Conservation (phyloP, 2,888 invertebrate genomes). For the Melipona bicolor region DNA sequence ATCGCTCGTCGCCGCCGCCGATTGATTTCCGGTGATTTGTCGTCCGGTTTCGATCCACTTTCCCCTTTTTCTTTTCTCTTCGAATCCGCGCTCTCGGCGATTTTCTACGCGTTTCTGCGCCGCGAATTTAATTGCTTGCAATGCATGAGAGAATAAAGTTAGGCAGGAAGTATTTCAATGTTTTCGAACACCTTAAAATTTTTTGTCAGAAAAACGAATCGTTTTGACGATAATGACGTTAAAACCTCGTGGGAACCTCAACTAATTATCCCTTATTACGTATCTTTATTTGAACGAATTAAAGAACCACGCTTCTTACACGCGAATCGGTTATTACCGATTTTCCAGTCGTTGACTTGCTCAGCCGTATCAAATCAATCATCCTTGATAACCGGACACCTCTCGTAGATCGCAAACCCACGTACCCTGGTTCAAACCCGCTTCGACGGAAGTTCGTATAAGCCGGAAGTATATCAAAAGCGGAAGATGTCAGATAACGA, state of each 20-base stretch:
- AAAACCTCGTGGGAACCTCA: too few relatives aligned
- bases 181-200: too few relatives aligned
- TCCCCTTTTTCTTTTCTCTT: background rate
- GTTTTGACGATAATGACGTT: too few relatives aligned
- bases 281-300: background rate
- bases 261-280: too few relatives aligned
- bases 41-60: background rate
- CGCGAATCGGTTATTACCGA: background rate
- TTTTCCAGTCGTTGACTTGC: background rate
- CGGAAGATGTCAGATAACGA: conserved; percentile 37
- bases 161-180: too few relatives aligned
- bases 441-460: background rate
- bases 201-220: too few relatives aligned
- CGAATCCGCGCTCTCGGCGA: too few relatives aligned
- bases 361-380: background rate
- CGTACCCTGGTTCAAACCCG: background rate
- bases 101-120: too few relatives aligned
- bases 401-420: background rate
- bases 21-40: conserved; percentile 41
- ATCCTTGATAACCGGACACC: background rate
- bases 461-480: background rate
- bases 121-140: too few relatives aligned
- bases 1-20: conserved; percentile 11
- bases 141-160: too few relatives aligned
- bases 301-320: background rate